phyloP scores from a whole-genome alignment of 1,140 invertebrate genomes.

The Platorchestia sp. region DNA sequence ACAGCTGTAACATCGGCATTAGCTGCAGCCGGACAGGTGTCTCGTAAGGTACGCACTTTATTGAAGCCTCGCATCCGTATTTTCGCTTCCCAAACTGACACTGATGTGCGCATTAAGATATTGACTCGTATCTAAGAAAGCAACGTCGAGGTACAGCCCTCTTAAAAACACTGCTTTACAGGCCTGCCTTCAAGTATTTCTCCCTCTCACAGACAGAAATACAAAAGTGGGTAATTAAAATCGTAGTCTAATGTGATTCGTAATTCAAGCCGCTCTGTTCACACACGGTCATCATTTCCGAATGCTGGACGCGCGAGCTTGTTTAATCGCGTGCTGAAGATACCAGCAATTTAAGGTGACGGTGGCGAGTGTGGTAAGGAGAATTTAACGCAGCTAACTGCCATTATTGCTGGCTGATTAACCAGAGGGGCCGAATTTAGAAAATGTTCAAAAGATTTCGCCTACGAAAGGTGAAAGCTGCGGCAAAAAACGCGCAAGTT shows the following conservation, averaged over 20 bases:
- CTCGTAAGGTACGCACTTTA: not conserved
- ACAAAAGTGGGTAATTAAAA: not conserved
- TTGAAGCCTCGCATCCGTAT: slow-evolving; percentile 14
- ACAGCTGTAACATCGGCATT: slow-evolving; percentile 7
- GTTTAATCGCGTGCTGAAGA: not conserved
- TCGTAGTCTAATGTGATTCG: not conserved
- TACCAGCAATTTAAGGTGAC: not conserved
- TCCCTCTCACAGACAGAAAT: not conserved
- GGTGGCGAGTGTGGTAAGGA: not conserved
- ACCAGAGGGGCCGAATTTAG: not conserved
- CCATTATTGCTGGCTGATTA: not conserved
- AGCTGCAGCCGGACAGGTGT: slow-evolving; percentile 25
- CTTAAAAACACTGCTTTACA: not conserved
- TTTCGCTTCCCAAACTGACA: slow-evolving; percentile 2
- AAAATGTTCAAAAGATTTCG: not conserved
- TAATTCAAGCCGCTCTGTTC: not conserved
- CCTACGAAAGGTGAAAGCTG: not conserved
- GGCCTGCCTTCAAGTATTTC: not conserved
- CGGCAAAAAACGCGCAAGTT: not conserved
- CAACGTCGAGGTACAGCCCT: not conserved
- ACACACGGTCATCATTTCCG: not conserved
- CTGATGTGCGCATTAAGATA: slow-evolving; percentile 39
- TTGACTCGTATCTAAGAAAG: slow-evolving; percentile 20
- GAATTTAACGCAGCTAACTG: not conserved
- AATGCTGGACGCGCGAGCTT: not conserved